Base-by-base conservation (phyloP, 2,888 invertebrate species). In the Parnassius smintheus region DNA sequence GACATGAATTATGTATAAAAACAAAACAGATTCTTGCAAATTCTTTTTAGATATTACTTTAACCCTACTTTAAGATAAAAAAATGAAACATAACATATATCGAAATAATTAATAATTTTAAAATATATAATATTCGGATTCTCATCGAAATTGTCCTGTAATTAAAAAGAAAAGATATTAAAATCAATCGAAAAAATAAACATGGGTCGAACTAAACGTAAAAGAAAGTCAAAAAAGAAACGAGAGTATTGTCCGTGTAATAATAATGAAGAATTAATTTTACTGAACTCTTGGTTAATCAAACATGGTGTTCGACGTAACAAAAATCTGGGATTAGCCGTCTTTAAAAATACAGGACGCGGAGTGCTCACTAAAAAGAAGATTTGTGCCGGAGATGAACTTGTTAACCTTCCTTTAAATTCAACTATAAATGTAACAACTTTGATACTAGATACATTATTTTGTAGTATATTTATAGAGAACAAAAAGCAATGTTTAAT, bases 311-410 rank as follows among this genome's bases (percentile, higher is more conserved):
- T 95, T 92, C 81, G 82, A 53, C 93, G 94, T 68, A 88, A 92
- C 53, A 90, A 91, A 13, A 90, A 93, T 65, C 80, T 96, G 22
- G 82, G 83, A 35, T 83, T 94, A n/a, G 91, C 93, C 9, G 74
- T 91, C 62, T 97, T 96, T 81, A 68, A 88, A 41, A 77, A 86
- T 10, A 96, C 96, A 7, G 97, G 96, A 9, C 93, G 97, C 62
- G 97, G 97, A 25, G 87, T 97, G 35, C 91, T 94, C 73, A 94
- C 96, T 0, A 93, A 92, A 72, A 88, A 82, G 70, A 82, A 80
- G 51, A 88, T 96, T 46, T 71, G 75, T 9, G 74, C 88, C 35
- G 94, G 94, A 57, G 94, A 95, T 72, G 87, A 92, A 68, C 80
- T 95, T 11, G 93, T 95, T 64, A 92, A 91, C 69, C 76, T 95